Evolutionary conservation across 2,113 vertebrate genomes (phyloP).

Genomic region (Picathartes gymnocephalus): DNA sequence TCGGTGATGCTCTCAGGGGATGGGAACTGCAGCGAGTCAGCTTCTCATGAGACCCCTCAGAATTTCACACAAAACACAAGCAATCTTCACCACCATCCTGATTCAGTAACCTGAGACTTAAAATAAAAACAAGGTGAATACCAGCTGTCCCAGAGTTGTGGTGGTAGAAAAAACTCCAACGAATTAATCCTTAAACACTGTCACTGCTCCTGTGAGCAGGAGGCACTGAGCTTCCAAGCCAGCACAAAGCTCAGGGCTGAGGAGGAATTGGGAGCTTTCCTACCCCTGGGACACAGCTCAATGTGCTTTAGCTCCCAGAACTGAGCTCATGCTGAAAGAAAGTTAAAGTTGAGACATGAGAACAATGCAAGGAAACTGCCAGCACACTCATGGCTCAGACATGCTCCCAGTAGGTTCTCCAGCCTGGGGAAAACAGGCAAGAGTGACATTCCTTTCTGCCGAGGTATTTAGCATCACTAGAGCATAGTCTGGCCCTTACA

Average conservation of each 20-base stretch:
- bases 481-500: not conserved
- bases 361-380: constrained; percentile 66
- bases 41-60: not conserved
- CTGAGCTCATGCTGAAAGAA: constrained; percentile 31
- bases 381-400: constrained; percentile 29
- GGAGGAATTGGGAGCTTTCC: not conserved
- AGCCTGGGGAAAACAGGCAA: not conserved
- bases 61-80: not conserved
- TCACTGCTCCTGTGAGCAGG: not conserved
- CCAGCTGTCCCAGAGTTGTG: not conserved
- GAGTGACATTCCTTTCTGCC: constrained; percentile 26
- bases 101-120: not conserved
- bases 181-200: not conserved
- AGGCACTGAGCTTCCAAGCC: not conserved
- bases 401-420: constrained; percentile 5
- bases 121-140: not conserved
- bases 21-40: not conserved
- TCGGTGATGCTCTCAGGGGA: not conserved
- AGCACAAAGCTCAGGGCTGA: not conserved
- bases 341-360: constrained; percentile 44
- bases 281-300: not conserved
- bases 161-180: not conserved
- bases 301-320: not conserved
- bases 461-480: not conserved
- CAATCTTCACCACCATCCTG: not conserved